Evolutionary conservation across 2,888 invertebrate genomes (phyloP).

Genomic region (Pogonocherus hispidulus): DNA sequence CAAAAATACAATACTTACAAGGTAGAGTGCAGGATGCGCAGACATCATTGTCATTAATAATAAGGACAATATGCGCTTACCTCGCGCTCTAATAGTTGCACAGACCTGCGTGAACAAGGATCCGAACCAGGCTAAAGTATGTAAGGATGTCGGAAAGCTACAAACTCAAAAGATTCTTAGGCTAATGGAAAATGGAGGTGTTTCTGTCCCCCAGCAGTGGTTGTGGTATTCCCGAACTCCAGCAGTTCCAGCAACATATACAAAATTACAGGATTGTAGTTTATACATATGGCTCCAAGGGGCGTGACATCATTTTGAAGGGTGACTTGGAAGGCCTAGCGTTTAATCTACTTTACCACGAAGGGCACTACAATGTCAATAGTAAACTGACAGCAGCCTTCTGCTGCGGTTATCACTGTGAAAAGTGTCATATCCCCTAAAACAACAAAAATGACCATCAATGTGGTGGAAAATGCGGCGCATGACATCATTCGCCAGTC

Average conservation of each 20-base stretch:
- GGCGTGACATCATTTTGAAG: slow-evolving; percentile 21
- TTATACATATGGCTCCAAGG: not conserved
- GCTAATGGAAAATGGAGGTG: not conserved
- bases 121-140: not conserved
- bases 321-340: not conserved
- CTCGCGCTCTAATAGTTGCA: slow-evolving; percentile 38
- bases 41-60: slow-evolving; percentile 35
- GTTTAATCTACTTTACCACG: slow-evolving; percentile 33
- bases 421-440: no score
- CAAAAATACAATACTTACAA: slow-evolving; percentile 12
- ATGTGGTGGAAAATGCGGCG: no score
- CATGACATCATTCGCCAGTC: no score
- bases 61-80: slow-evolving; percentile 39
- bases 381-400: slow-evolving; percentile 35
- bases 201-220: not conserved
- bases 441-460: no score
- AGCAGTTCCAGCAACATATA: not conserved
- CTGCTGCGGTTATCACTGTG: no score
- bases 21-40: not conserved
- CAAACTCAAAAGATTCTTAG: not conserved
- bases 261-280: not conserved
- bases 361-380: slow-evolving; percentile 26
- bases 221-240: not conserved
- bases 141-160: not conserved
- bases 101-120: slow-evolving; percentile 2